Conservation (phyloP, 1,140 invertebrate species). For the Drosophila nebulosa region DNA sequence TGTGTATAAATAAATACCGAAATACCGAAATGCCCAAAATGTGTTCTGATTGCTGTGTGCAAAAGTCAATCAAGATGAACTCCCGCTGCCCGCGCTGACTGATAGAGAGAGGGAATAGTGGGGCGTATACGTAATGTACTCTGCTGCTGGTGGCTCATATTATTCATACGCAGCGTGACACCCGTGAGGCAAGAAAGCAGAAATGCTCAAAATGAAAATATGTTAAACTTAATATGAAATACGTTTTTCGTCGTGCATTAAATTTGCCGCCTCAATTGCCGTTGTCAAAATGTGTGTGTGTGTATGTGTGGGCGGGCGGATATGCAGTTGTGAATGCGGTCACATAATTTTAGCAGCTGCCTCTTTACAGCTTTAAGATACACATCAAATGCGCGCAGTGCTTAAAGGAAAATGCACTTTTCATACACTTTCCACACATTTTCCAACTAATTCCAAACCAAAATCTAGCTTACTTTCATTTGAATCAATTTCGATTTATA, state of each 20-base stretch:
- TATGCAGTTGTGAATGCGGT: conserved; percentile 27
- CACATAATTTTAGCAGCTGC: conserved; percentile 52
- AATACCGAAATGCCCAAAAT: no score
- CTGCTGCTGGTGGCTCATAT: conserved; percentile 29
- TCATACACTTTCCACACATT: background rate
- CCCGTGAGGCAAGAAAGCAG: conserved; percentile 18
- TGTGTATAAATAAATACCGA: conserved; percentile 1
- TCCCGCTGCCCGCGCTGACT: conserved; percentile 2
- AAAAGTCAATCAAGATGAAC: conserved; percentile 56
- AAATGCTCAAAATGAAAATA: conserved; percentile 16
- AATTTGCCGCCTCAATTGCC: conserved; percentile 68
- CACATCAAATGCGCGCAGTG: no score
- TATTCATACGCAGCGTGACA: conserved; percentile 77
- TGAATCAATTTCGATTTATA: background rate
- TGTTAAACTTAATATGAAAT: conserved; percentile 67
- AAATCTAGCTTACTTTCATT: background rate
- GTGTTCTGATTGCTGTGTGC: conserved; percentile 39
- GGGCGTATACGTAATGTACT: conserved; percentile 57
- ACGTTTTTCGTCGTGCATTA: conserved; percentile 68
- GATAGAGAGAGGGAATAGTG: conserved; percentile 47
- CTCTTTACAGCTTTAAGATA: conserved; percentile 20
- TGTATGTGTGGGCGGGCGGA: conserved; percentile 1
- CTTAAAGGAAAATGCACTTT: conserved; percentile 12
- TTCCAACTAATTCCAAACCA: background rate
- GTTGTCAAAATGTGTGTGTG: background rate